A percentile compares a stretch with the other conserved stretches of the same genome.
Evolutionary conservation across 2,888 invertebrate genomes (phyloP).

Genomic region (Harpalus rubripes): DNA sequence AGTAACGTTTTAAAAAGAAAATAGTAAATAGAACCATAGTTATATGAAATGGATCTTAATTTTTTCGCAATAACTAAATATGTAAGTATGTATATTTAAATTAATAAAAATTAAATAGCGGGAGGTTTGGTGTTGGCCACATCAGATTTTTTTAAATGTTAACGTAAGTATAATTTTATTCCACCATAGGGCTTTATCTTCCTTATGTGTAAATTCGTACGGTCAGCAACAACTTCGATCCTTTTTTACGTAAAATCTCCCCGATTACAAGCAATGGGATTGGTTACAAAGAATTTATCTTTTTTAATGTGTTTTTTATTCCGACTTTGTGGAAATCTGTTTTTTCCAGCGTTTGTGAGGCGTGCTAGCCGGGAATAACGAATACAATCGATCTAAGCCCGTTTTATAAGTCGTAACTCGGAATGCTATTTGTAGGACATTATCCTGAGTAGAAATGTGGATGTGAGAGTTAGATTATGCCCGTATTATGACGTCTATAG

Average conservation of each 20-base stretch:
- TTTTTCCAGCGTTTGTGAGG: conserved; percentile 35
- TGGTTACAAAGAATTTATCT: conserved; percentile 62
- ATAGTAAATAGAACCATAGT: too few relatives aligned
- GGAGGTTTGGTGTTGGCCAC: too few relatives aligned
- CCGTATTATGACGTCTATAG: conserved; percentile 33
- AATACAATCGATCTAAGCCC: conserved; percentile 50
- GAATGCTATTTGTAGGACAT: conserved; percentile 38
- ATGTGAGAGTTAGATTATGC: conserved; percentile 11
- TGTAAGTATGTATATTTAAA: too few relatives aligned
- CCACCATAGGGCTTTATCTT: not conserved
- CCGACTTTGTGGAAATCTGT: conserved; percentile 46
- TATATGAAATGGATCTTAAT: too few relatives aligned
- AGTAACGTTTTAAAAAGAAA: too few relatives aligned
- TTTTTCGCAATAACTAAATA: too few relatives aligned
- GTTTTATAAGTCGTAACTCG: conserved; percentile 52
- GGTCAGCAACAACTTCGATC: not conserved
- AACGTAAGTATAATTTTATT: conserved; percentile 7
- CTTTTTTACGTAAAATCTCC: not conserved
- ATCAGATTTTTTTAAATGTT: too few relatives aligned
- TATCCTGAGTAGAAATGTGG: not conserved
- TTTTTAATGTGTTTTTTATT: conserved; percentile 62
- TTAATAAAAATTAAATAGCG: too few relatives aligned
- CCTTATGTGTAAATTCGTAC: not conserved
- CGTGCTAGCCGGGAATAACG: conserved; percentile 14
- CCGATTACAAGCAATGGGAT: conserved; percentile 61